These are phyloP conservation scores for Dallia pectoralis DNA, from an alignment of 2,797 vertebrate species.

Conservation along the genomic window DNA sequence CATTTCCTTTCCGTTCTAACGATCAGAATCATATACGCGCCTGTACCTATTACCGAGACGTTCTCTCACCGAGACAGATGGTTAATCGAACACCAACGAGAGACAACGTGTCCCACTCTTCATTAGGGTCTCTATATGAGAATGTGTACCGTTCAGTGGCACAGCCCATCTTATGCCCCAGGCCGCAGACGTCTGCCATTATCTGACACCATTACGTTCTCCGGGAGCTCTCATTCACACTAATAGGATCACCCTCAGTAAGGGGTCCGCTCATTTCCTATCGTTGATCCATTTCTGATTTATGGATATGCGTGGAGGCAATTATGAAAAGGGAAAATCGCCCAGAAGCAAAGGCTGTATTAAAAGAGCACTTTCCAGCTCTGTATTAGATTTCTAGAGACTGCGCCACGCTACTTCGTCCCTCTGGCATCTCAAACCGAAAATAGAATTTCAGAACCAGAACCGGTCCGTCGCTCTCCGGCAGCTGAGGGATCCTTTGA, in stretches of 20 bases:
- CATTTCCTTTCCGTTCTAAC: not conserved
- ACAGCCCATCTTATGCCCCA: constrained; percentile 44
- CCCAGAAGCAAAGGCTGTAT: constrained; percentile 33
- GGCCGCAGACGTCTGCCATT: constrained; percentile 40
- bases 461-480: constrained; percentile 26
- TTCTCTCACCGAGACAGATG: constrained; percentile 16
- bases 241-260: constrained; percentile 41
- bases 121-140: constrained; percentile 46
- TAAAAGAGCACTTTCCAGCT: constrained; percentile 54
- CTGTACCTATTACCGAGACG: constrained; percentile 6
- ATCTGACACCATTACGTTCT: constrained; percentile 55
- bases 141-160: constrained; percentile 31
- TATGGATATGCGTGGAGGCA: constrained; percentile 49
- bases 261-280: constrained; percentile 35
- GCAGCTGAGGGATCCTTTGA: constrained; percentile 35
- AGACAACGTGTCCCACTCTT: constrained; percentile 32
- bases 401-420: constrained; percentile 6
- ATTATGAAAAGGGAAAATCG: not conserved
- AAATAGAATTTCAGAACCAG: constrained; percentile 55
- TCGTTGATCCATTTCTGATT: constrained; percentile 49
- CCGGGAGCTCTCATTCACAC: constrained; percentile 32
- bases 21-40: not conserved
- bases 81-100: constrained; percentile 34
- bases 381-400: constrained; percentile 37
- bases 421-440: constrained; percentile 8